Evolutionary conservation across 2,797 vertebrate species (phyloP).

Genomic region (Sebastes baramenuke): DNA sequence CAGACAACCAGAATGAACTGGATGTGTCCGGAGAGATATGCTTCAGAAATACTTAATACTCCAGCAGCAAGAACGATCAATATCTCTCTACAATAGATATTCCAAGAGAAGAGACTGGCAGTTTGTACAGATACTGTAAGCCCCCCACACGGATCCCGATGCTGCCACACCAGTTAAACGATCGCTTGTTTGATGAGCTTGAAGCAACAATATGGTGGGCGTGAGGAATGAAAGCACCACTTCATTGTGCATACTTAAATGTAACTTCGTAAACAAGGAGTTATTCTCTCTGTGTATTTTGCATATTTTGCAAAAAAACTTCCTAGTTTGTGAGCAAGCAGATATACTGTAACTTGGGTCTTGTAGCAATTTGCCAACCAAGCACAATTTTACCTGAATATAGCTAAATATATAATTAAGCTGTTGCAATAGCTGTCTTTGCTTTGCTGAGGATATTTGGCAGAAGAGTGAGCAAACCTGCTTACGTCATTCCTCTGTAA

Average conservation of each 20-base stretch:
- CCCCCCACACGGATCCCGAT: not conserved
- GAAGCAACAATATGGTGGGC: not conserved
- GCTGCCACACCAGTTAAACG: not conserved
- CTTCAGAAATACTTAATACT: slow-evolving; percentile 59
- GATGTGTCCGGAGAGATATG: slow-evolving; percentile 1
- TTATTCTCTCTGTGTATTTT: not conserved
- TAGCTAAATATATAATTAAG: not conserved
- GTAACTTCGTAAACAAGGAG: not conserved
- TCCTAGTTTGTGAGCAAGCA: not conserved
- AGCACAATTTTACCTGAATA: slow-evolving; percentile 11
- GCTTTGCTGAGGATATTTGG: not conserved
- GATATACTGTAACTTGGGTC: not conserved
- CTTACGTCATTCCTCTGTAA: not conserved
- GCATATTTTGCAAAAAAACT: slow-evolving; percentile 4
- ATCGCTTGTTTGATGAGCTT: slow-evolving; percentile 30
- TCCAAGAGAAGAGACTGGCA: slow-evolving; percentile 4
- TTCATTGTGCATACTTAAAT: not conserved
- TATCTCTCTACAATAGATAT: slow-evolving; percentile 41
- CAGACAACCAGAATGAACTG: slow-evolving; percentile 27
- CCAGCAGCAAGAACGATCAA: slow-evolving; percentile 43
- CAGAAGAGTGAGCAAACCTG: not conserved
- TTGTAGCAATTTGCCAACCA: not conserved
- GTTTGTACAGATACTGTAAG: slow-evolving; percentile 3
- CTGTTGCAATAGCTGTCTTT: not conserved
- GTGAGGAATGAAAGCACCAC: not conserved